A percentile compares a stretch with the other conserved stretches of the same genome.
Evolutionary conservation across 2,113 vertebrate species (phyloP).

Genomic region (Galemys pyrenaicus): DNA sequence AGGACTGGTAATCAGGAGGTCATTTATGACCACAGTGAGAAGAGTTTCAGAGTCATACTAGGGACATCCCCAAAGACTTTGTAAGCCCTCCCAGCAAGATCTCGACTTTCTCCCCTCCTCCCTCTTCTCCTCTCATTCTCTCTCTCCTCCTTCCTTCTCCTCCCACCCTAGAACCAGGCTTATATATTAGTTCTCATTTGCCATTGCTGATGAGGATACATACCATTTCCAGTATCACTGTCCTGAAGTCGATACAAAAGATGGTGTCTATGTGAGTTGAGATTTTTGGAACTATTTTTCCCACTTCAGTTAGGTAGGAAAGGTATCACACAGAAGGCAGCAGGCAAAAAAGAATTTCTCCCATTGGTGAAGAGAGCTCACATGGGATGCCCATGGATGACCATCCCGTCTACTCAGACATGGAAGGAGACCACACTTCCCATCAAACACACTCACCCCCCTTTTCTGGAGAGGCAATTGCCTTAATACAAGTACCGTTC

Average conservation of each 20-base stretch:
- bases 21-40: background rate
- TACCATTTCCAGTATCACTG: background rate
- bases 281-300: too few relatives aligned
- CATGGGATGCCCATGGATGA: fast-evolving
- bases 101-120: background rate
- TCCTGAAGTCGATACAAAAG: background rate
- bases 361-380: background rate
- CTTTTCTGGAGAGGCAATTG: background rate
- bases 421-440: background rate
- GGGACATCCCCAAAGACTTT: background rate
- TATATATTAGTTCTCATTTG: background rate
- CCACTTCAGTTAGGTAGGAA: background rate
- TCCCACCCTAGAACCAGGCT: background rate
- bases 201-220: background rate
- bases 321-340: background rate
- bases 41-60: background rate
- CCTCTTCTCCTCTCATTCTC: too few relatives aligned
- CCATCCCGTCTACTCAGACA: background rate
- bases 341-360: background rate
- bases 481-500: background rate
- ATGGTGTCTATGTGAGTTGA: background rate
- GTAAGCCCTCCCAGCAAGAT: background rate
- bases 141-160: too few relatives aligned
- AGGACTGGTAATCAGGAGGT: background rate
- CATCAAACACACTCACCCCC: background rate